Base-by-base conservation (phyloP, 2,113 vertebrate species). In the Myiozetetes cayanensis region DNA sequence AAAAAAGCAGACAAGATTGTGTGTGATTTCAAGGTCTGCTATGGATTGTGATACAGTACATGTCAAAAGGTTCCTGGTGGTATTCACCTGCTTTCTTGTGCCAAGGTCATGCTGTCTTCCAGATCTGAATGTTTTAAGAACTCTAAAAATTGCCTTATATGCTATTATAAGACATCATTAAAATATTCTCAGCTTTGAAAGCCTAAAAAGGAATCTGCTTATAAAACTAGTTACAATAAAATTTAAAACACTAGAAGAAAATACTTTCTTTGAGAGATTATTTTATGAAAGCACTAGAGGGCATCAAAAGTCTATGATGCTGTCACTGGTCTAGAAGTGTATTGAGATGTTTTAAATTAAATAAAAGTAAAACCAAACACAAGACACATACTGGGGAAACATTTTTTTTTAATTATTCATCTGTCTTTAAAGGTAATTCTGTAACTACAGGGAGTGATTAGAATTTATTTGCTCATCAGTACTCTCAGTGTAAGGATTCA, bases 231-330 rank as follows among this genome's bases (percentile, higher is more conserved):
- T 23, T 35, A 72, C 77, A 27, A 25, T 50, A 72, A 81, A 63
- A 78, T 72, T 47, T 49, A 50, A 65, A 83, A n/a, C 17, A 62
- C 7, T 23, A 28, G 50, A 74, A 92, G 65, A 50, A 82, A 91
- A 46, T 43, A 31, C 14, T 76, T 95, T 73, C 23, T 88, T 71
- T 31, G 20, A 41, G 59, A 59, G 8, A 72, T 63, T 63, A 35
- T 66, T 46, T 72, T 84, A n/a, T 46, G 65, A 78, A 78, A 78
- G 44, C 96, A 96, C 93, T 95, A 97, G 96, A 95, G 96, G 96
- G 96, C 96, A 95, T 86, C 93, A 96, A 53, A 96, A 92, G 70
- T 88, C 94, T 73, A 14, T 19, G 37, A 27, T 65, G 68, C n/a
- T n/a, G 55, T 41, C 31, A 25, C 33, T 53, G 33, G 30, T 30